Evolutionary conservation across 2,888 invertebrate genomes (phyloP), one percentile per base, ranked within the genome.

Genomic region (Stenichneumon culpator): DNA sequence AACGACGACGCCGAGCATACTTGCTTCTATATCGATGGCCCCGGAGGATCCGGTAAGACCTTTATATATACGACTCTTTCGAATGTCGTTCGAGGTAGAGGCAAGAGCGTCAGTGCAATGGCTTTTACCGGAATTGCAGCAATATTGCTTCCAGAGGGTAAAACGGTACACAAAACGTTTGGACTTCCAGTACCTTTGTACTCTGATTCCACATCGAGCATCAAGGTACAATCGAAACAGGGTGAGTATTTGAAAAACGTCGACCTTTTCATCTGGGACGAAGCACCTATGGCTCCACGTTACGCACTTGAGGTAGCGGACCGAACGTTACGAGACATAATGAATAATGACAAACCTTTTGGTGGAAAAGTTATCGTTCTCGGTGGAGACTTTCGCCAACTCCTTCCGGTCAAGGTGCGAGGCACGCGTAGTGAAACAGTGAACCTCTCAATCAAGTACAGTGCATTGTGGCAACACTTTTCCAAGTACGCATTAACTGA

Each of bases 191-290:
- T 91, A 9, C 86, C 83, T 0, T 52, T 86, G 44, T 83, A 19
- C 25, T n/a, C 39, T 6, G 86, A 88, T 83, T 86, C 86, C 4
- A 72, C 86, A 9, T 85, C 82, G 3, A 84, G 75, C 52, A 83
- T 89, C 7, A 87, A 86, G 67, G 11, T 80, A 5, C 75, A 87
- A 68, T 89, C 87, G 0, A 84, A 86, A 74, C 78, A 88, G 74
- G 87, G 75, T 57, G 65, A 81, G 44, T 75, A 79, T 65, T 79
- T 87, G 19, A 85, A 80, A 77, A 78, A 81, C 36, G 70, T 83
- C 9, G 86, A 84, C 57, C 39, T 87, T 57, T 88, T 88, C 22
- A 88, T 87, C 57, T 87, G 86, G 85, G 89, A 88, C 81, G 88
- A 88, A 80, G 88, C 87, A 4, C 86, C 87, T 28, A 87, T 88